Conservation (phyloP, 2,888 invertebrate genomes). For the Norana najaformis region DNA sequence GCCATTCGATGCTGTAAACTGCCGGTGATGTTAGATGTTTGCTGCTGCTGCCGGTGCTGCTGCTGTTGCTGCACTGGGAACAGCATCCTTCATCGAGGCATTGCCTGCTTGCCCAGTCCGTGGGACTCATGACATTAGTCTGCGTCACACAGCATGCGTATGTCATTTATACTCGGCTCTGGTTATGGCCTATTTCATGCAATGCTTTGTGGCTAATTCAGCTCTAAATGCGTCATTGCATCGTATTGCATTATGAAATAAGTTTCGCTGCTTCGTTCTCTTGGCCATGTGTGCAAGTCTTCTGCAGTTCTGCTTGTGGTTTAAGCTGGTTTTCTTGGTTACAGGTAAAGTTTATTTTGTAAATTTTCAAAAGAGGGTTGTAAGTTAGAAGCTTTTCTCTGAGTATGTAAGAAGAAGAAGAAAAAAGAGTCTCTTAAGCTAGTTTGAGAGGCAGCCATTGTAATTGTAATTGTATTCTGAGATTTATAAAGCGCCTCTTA, state of each 20-base stretch:
- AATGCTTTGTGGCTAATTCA: conserved; percentile 15
- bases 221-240: background rate
- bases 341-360: background rate
- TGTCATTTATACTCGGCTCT: background rate
- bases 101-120: background rate
- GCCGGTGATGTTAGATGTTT: background rate
- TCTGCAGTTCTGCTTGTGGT: background rate
- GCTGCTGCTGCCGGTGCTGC: background rate
- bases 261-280: background rate
- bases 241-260: background rate
- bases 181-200: conserved; percentile 16
- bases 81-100: background rate
- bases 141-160: background rate
- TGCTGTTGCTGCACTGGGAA: background rate
- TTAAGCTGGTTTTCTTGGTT: background rate
- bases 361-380: too few species aligned
- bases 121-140: background rate
- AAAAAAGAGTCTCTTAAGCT: too few species aligned
- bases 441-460: too few species aligned
- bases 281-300: background rate
- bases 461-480: too few species aligned
- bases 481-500: too few species aligned
- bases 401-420: too few species aligned
- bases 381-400: too few species aligned
- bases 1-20: background rate